phyloP scores from a whole-genome alignment of 2,888 invertebrate species.

The Drosophila kanekoi region DNA sequence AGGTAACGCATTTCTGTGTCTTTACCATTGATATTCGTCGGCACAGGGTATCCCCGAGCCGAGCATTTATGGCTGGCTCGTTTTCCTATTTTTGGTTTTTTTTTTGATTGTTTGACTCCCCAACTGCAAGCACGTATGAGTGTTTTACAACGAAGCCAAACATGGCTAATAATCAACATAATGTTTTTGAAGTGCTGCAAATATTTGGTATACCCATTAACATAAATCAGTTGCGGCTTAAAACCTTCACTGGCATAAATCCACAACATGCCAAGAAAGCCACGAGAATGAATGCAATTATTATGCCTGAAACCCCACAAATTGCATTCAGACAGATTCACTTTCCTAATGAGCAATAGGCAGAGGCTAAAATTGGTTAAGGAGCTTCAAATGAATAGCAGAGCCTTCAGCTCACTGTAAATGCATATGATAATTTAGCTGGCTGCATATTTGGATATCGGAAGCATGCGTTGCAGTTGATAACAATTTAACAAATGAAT shows the following conservation, averaged over 20 bases:
- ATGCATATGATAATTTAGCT: no score
- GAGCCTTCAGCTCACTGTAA: no score
- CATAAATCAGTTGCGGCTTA: conserved; percentile 66
- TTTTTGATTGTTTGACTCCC: conserved; percentile 38
- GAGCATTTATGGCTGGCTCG: not conserved
- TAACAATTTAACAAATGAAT: no score
- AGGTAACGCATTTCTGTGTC: no score
- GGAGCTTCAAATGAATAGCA: conserved; percentile 6
- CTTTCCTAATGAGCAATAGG: conserved; percentile 52
- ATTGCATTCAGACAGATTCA: conserved; percentile 58
- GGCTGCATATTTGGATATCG: no score
- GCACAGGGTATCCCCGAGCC: not conserved
- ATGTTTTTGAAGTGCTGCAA: conserved; percentile 62
- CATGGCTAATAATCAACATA: conserved; percentile 74
- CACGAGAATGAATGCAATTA: conserved; percentile 23
- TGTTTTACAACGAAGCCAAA: conserved; percentile 71
- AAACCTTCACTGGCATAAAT: conserved; percentile 43
- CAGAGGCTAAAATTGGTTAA: conserved; percentile 15
- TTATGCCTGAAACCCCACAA: conserved; percentile 18
- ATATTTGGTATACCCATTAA: conserved; percentile 70
- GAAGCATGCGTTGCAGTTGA: no score
- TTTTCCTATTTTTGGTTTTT: conserved; percentile 5
- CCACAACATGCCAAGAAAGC: conserved; percentile 31
- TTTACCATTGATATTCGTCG: accelerated
- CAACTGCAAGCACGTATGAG: conserved; percentile 69